Base-by-base conservation (phyloP, 1,140 invertebrate genomes). In the Heliconius himera region DNA sequence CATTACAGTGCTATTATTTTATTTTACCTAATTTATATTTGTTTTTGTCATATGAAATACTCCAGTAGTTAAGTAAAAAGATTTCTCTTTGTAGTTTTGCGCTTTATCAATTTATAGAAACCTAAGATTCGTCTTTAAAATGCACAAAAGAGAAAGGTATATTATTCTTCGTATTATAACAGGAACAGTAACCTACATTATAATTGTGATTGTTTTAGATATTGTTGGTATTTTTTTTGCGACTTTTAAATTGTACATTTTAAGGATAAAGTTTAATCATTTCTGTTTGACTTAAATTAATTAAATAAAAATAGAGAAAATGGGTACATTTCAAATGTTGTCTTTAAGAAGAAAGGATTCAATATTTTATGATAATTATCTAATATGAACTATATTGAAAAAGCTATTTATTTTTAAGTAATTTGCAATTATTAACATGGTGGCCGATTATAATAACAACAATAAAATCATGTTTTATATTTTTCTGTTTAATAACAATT, bases 1-100 rank as follows among this genome's bases (percentile, higher is more conserved):
- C 85, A 84, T 83, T 87, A 76, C 78, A 78, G 73, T 74, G 49
- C 36, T 80, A 75, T 72, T 77, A 78, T 66, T 77, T 78, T 79
- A 22, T 71, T 49, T 80, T 33, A 72, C 70, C 54, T 76, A 79
- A 75, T 77, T 81, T 77, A 76, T 78, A 36, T 73, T 79, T 74
- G 71, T 79, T 79, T 46, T 79, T 16, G 26, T 29, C 11, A 16
- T 26, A 66, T 66, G 11, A 1, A 66, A 16, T 16, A 29, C 60
- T 66, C 29, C 13, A 66, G 26, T 29, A 66, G 9, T 29, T 66
- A 22, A 13, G 9, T 66, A 16, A 66, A 26, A 26, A 26, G 9
- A 66, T 66, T 66, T 66, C 11, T 66, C 5, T 29, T 29, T 16
- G 54, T 22, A 26, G 13, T 26, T 60, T 9, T 66, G 60, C 60